Evolutionary conservation across 1,140 invertebrate species (phyloP).

Genomic region (Trachymyrmex cornetzi): DNA sequence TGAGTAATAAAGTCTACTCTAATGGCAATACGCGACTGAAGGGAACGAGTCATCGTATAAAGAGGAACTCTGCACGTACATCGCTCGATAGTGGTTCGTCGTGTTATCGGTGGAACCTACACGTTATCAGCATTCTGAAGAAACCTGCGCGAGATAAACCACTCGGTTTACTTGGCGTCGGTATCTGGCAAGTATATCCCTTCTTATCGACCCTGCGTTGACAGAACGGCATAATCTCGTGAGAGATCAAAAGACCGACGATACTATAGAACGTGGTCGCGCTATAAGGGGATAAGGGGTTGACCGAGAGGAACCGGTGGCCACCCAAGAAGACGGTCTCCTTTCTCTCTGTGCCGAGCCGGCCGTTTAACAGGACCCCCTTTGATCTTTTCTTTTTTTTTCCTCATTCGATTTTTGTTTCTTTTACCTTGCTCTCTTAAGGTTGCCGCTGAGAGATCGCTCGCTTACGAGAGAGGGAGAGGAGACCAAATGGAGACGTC

Average conservation of each 20-base stretch:
- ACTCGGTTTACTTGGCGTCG: conserved; percentile 21
- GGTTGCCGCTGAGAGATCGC: conserved; percentile 66
- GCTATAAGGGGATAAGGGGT: conserved; percentile 59
- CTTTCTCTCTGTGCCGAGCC: conserved; percentile 77
- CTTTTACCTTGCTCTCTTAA: conserved; percentile 73
- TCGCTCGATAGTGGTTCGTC: conserved; percentile 12
- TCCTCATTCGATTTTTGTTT: conserved; percentile 56
- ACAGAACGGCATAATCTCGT: background rate
- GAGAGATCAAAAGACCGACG: conserved; percentile 11
- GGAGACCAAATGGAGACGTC: conserved; percentile 53
- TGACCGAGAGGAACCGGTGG: conserved; percentile 81
- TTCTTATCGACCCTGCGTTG: conserved; percentile 30
- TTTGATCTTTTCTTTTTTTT: conserved; percentile 54
- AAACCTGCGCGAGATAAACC: conserved; percentile 5
- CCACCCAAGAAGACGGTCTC: conserved; percentile 84
- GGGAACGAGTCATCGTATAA: background rate
- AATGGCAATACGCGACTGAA: background rate
- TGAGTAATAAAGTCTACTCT: background rate
- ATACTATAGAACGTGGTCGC: conserved; percentile 16
- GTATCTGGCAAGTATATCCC: background rate
- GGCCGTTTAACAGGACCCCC: conserved; percentile 75
- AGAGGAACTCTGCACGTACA: background rate
- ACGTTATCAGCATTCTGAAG: conserved; percentile 19
- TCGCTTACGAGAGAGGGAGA: conserved; percentile 39
- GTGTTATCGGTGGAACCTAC: background rate